These are phyloP conservation scores for Syndactyla subalaris DNA, from an alignment of 2,797 vertebrate genomes.

Conservation along the genomic window DNA sequence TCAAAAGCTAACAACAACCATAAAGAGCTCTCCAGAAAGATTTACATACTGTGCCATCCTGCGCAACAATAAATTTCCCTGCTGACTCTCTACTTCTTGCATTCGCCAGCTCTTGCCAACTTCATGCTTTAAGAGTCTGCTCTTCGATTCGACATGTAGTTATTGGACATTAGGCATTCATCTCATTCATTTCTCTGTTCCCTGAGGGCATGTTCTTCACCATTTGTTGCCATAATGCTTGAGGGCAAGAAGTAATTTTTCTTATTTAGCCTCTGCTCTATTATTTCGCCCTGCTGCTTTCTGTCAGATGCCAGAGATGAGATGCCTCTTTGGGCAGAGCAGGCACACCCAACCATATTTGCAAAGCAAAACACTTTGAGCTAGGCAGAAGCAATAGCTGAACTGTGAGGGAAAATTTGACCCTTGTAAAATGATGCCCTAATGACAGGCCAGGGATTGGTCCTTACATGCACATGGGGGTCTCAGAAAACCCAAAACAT, in stretches of 20 bases:
- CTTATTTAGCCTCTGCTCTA: constrained; percentile 47
- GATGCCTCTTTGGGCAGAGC: constrained; percentile 15
- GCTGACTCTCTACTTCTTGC: not conserved
- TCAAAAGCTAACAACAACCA: not conserved
- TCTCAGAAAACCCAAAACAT: not conserved
- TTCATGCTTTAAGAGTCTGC: not conserved
- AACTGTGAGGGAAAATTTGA: not conserved
- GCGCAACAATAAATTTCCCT: not conserved
- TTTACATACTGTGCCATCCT: not conserved
- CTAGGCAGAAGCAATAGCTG: not conserved
- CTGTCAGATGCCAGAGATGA: constrained; percentile 11
- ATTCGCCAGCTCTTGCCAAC: not conserved
- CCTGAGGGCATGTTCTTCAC: constrained; percentile 45
- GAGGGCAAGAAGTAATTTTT: constrained; percentile 54
- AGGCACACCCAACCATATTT: not conserved
- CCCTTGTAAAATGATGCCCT: not conserved
- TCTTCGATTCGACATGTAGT: constrained; percentile 15
- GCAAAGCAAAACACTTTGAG: not conserved
- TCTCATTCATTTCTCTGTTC: constrained; percentile 12
- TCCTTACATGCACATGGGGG: not conserved
- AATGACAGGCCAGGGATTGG: not conserved
- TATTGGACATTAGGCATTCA: constrained; percentile 59
- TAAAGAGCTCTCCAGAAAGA: constrained; percentile 17
- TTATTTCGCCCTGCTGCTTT: constrained; percentile 11
- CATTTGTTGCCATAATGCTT: constrained; percentile 61